Evolutionary conservation across 2,113 vertebrate species (phyloP).

Genomic region (Prunella fulvescens): DNA sequence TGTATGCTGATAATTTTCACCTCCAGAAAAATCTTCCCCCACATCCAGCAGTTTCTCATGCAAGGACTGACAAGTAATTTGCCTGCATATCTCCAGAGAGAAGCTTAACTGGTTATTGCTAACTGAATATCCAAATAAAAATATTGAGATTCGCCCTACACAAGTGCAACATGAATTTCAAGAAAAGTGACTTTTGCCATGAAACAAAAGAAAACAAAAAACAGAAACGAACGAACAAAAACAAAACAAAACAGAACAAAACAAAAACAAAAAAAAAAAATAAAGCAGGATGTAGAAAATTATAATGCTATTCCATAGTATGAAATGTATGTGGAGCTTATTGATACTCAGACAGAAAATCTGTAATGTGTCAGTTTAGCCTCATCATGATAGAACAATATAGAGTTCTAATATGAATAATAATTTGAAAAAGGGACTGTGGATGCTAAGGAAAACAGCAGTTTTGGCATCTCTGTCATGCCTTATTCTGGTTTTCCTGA

Average conservation of each 20-base stretch:
- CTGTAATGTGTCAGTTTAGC: neutral
- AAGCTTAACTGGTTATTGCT: neutral
- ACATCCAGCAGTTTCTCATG: neutral
- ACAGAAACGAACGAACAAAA: neutral
- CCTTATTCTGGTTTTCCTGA: neutral
- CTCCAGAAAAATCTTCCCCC: neutral
- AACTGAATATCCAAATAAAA: neutral
- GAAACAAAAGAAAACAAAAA: neutral
- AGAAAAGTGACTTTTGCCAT: neutral
- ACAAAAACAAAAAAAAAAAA: neutral
- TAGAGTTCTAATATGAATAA: neutral
- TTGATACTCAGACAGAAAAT: neutral
- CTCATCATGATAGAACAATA: neutral
- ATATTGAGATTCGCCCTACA: neutral
- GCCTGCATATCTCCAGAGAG: neutral
- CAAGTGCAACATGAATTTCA: neutral
- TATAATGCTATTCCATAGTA: neutral
- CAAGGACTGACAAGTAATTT: neutral
- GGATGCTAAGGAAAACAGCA: neutral
- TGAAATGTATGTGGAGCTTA: neutral
- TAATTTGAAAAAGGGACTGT: neutral
- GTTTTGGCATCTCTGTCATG: neutral
- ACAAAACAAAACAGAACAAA: no score
- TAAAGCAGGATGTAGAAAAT: neutral
- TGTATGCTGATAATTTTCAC: neutral